phyloP scores from a whole-genome alignment of 2,797 vertebrate species.

The Dallia pectoralis region DNA sequence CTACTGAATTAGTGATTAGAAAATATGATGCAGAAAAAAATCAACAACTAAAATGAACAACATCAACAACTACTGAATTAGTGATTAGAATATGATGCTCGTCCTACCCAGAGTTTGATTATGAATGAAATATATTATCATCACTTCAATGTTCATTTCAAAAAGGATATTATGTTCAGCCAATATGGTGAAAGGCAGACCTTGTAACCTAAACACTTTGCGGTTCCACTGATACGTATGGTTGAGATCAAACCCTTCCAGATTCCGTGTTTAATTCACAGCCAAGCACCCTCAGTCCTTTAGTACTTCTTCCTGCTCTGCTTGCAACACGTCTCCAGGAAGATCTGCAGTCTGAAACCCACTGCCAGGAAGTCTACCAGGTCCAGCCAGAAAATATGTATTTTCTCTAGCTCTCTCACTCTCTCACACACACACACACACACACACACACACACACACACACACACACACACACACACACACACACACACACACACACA shows the following conservation, averaged over 20 bases:
- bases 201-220: background rate
- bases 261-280: conserved; percentile 12
- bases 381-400: background rate
- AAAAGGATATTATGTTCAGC: conserved; percentile 22
- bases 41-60: too few relatives aligned
- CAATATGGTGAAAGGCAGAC: conserved; percentile 11
- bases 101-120: too few relatives aligned
- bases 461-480: background rate
- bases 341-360: conserved; percentile 4
- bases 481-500: background rate
- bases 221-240: conserved; percentile 5
- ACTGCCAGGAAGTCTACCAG: conserved; percentile 11
- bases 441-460: background rate
- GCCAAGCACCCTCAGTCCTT: conserved; percentile 19
- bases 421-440: background rate
- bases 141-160: conserved; percentile 29
- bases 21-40: too few relatives aligned
- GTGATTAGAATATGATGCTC: too few relatives aligned
- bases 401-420: too few relatives aligned
- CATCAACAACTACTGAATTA: too few relatives aligned
- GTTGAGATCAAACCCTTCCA: conserved; percentile 16
- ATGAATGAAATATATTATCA: conserved; percentile 16
- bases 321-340: background rate
- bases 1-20: too few relatives aligned
- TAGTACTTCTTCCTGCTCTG: background rate